Percentiles rank a stretch among this genome's conserved stretches.
Conservation (phyloP, 2,797 vertebrate species). For the Natrix natrix region DNA sequence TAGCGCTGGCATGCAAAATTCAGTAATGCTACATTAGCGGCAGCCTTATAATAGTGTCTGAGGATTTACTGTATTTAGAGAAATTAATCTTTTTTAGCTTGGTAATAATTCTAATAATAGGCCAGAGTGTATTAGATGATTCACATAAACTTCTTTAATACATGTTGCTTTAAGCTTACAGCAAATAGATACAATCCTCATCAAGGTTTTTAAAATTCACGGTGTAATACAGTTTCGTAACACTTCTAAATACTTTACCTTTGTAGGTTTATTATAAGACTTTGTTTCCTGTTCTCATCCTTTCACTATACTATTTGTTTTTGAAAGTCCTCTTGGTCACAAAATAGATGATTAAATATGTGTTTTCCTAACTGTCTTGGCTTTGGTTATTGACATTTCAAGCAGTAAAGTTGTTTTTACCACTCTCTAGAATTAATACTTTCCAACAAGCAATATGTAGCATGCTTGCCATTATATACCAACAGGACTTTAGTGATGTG, state of each 20-base stretch:
- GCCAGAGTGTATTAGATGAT: constrained; percentile 67
- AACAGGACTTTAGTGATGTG: neutral
- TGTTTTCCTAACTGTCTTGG: accelerated
- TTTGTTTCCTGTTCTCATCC: neutral
- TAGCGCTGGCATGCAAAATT: constrained; percentile 42
- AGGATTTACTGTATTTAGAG: constrained; percentile 73
- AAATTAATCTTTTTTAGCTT: constrained; percentile 74
- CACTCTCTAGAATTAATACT: neutral
- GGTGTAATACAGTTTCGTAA: constrained; percentile 44
- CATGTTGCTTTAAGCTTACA: constrained; percentile 63
- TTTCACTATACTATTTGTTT: constrained; percentile 27
- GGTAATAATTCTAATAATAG: constrained; percentile 70
- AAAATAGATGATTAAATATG: neutral
- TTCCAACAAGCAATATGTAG: neutral
- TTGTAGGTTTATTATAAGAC: constrained; percentile 41
- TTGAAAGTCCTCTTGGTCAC: neutral
- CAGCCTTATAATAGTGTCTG: constrained; percentile 53
- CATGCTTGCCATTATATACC: constrained; percentile 52
- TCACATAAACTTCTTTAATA: constrained; percentile 71
- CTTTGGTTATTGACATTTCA: neutral
- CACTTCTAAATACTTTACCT: constrained; percentile 54
- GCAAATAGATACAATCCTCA: constrained; percentile 63
- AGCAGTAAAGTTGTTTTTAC: accelerated
- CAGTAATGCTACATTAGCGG: constrained; percentile 41
- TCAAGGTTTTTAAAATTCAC: constrained; percentile 57